phyloP scores from a whole-genome alignment of 2,888 invertebrate genomes.

The Spodoptera exigua region DNA sequence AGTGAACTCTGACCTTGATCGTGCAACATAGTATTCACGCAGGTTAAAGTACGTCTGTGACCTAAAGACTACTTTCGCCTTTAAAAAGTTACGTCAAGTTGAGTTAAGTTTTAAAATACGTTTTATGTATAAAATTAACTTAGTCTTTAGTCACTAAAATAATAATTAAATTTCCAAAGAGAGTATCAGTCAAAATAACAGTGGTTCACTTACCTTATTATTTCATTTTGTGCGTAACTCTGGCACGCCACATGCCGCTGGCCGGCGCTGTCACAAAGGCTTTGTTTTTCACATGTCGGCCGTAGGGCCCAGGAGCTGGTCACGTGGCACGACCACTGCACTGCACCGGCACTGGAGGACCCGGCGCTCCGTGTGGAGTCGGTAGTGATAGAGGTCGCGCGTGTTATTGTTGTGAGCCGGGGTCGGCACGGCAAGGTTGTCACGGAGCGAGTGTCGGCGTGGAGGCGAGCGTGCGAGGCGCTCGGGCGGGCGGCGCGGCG shows the following conservation, averaged over 20 bases:
- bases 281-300: conserved; percentile 76
- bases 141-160: conserved; percentile 1
- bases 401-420: conserved; percentile 70
- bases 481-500: conserved; percentile 74
- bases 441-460: conserved; percentile 67
- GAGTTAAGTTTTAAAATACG: no score
- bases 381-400: conserved; percentile 66
- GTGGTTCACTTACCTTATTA: conserved; percentile 79
- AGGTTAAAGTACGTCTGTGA: conserved; percentile 20
- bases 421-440: conserved; percentile 65
- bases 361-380: conserved; percentile 56
- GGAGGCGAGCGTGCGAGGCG: conserved; percentile 64
- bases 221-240: conserved; percentile 82
- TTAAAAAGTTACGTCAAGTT: conserved; percentile 22
- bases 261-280: conserved; percentile 71
- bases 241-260: conserved; percentile 76
- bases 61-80: conserved; percentile 13
- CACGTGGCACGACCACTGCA: conserved; percentile 75
- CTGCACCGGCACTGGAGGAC: conserved; percentile 66
- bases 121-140: no score
- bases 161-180: not conserved
- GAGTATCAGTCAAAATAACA: conserved; percentile 19
- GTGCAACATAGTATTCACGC: conserved; percentile 19
- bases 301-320: conserved; percentile 50
- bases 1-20: conserved; percentile 47